These are phyloP conservation scores for Vespertilio murinus DNA, from an alignment of 2,797 vertebrate species.

Conservation along the genomic window DNA sequence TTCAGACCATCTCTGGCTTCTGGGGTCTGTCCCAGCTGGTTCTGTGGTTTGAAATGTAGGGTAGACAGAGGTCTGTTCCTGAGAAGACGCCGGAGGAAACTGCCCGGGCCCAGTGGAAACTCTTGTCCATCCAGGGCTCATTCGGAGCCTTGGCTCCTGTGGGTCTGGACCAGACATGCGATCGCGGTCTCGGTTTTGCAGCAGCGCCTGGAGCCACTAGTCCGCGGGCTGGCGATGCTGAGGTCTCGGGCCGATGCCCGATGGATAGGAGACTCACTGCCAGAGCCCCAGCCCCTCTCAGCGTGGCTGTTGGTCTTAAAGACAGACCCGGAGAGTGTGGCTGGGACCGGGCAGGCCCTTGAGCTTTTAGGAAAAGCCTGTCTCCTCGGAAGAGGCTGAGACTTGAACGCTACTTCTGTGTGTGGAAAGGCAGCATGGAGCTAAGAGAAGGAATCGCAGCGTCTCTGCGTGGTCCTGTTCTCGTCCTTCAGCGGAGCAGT, in stretches of 20 bases:
- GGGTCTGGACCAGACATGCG: background rate
- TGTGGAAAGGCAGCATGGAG: background rate
- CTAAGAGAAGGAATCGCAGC: background rate
- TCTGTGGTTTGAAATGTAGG: constrained; percentile 51
- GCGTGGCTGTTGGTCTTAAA: background rate
- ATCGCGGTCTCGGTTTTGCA: background rate
- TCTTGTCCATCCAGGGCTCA: background rate
- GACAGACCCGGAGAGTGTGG: background rate
- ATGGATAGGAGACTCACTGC: background rate
- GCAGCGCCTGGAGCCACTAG: background rate
- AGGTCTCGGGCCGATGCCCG: background rate
- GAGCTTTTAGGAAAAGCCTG: background rate
- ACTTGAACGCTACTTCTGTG: background rate
- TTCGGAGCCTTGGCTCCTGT: background rate
- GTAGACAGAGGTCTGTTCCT: constrained; percentile 8
- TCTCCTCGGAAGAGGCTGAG: background rate
- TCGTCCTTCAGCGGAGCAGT: background rate
- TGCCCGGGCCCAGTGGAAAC: constrained; percentile 47
- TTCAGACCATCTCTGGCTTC: constrained; percentile 44
- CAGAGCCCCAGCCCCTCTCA: background rate
- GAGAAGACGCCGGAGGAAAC: constrained; percentile 16
- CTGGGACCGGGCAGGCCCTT: background rate
- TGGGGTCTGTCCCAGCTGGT: background rate
- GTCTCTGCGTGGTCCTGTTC: background rate
- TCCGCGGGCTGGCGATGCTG: background rate